phyloP scores from a whole-genome alignment of 1,140 invertebrate genomes.

The Drosophila sp. region DNA sequence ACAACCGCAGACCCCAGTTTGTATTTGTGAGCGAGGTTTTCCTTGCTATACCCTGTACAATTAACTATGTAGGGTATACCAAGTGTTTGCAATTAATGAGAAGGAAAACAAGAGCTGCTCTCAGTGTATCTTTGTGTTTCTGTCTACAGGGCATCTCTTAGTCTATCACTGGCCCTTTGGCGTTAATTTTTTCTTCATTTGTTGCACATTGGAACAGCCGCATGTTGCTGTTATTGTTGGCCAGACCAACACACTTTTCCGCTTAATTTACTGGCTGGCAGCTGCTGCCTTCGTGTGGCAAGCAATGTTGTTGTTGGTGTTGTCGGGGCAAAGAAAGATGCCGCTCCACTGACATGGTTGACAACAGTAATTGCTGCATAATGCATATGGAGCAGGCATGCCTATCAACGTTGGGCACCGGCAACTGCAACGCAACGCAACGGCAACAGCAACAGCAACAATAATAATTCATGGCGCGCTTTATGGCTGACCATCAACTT shows the following conservation, averaged over 20 bases:
- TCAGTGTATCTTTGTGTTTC: not conserved
- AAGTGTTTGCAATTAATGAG: too few species aligned
- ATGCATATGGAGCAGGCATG: constrained; percentile 58
- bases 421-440: constrained; percentile 23
- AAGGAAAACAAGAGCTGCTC: not conserved
- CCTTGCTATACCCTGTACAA: constrained; percentile 1
- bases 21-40: constrained; percentile 19
- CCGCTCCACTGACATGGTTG: constrained; percentile 32
- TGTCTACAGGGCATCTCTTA: not conserved
- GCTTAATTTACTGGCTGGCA: constrained; percentile 81
- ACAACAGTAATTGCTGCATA: constrained; percentile 82
- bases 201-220: constrained; percentile 20
- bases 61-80: not conserved
- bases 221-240: constrained; percentile 43
- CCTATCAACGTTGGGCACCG: constrained; percentile 2
- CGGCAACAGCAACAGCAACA: constrained; percentile 42
- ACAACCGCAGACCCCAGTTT: constrained; percentile 14
- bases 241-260: constrained; percentile 74
- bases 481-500: constrained; percentile 79
- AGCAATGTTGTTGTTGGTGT: constrained; percentile 3
- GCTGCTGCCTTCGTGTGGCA: constrained; percentile 44
- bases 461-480: constrained; percentile 78
- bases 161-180: not conserved
- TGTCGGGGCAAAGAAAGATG: constrained; percentile 27
- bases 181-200: constrained; percentile 6